Percentiles rank a stretch among this genome's conserved stretches.
These are phyloP conservation scores for Leptogaster cylindrica DNA, from an alignment of 2,888 invertebrate species.

Conservation along the genomic window DNA sequence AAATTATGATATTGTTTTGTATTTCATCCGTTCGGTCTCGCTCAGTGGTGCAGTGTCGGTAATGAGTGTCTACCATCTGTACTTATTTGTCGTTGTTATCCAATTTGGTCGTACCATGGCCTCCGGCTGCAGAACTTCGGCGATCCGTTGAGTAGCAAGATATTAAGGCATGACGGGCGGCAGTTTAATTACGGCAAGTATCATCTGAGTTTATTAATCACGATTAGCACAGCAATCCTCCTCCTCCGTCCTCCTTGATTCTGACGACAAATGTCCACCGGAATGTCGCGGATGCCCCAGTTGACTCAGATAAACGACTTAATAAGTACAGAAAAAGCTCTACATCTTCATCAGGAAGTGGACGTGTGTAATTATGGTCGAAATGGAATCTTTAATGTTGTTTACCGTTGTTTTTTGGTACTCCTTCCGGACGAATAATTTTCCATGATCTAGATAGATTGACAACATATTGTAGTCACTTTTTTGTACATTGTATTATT, in stretches of 20 bases:
- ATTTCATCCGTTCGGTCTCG: not conserved
- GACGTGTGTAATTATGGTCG: too few relatives aligned
- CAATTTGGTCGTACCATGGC: slow-evolving; percentile 7
- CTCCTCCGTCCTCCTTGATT: slow-evolving; percentile 8
- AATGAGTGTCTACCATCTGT: slow-evolving; percentile 25
- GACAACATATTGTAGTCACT: too few relatives aligned
- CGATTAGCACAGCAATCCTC: not conserved
- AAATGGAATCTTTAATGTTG: too few relatives aligned
- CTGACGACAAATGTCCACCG: not conserved
- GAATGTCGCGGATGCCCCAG: too few relatives aligned
- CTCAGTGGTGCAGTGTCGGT: not conserved
- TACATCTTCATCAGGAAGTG: too few relatives aligned
- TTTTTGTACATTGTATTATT: too few relatives aligned
- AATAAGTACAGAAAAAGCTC: too few relatives aligned
- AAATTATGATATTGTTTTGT: slow-evolving; percentile 1
- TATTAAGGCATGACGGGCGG: slow-evolving; percentile 28
- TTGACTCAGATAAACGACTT: too few relatives aligned
- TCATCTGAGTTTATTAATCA: slow-evolving; percentile 31
- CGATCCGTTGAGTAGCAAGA: slow-evolving; percentile 11
- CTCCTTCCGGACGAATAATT: too few relatives aligned
- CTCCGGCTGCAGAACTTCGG: slow-evolving; percentile 13
- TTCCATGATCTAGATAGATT: too few relatives aligned
- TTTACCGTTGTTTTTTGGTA: too few relatives aligned
- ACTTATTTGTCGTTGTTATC: not conserved
- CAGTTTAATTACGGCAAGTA: slow-evolving; percentile 29